Conservation (phyloP, 1,140 invertebrate genomes). For the Magallana angulata region DNA sequence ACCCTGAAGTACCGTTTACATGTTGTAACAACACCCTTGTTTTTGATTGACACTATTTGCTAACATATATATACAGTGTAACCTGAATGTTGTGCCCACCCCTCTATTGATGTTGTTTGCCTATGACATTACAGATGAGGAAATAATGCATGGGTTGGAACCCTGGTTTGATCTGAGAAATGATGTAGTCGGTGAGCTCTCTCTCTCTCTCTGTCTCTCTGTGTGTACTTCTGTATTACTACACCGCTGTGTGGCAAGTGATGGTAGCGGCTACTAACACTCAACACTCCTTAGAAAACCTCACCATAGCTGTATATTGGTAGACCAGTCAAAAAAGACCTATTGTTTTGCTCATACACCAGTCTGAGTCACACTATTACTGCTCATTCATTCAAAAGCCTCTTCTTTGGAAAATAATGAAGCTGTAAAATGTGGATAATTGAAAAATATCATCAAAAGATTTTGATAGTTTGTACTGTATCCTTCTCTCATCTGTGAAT, state of each 20-base stretch:
- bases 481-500: no score
- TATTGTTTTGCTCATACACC: no score
- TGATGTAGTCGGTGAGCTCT: slow-evolving; percentile 68
- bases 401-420: no score
- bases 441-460: no score
- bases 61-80: background rate
- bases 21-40: no score
- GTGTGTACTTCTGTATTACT: background rate
- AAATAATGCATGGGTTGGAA: slow-evolving; percentile 56
- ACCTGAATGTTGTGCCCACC: slow-evolving; percentile 26
- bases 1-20: no score
- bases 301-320: background rate
- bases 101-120: slow-evolving; percentile 5
- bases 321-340: no score
- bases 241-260: background rate
- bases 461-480: no score
- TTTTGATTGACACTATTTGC: no score
- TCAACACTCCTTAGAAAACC: background rate
- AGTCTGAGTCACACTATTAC: no score
- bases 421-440: no score
- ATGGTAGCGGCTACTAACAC: slow-evolving; percentile 29
- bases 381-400: no score
- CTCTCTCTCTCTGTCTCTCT: slow-evolving; percentile 30
- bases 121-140: slow-evolving; percentile 60
- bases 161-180: slow-evolving; percentile 65